These are phyloP conservation scores for Nebria brevicollis DNA, from an alignment of 2,888 invertebrate species.

Conservation along the genomic window DNA sequence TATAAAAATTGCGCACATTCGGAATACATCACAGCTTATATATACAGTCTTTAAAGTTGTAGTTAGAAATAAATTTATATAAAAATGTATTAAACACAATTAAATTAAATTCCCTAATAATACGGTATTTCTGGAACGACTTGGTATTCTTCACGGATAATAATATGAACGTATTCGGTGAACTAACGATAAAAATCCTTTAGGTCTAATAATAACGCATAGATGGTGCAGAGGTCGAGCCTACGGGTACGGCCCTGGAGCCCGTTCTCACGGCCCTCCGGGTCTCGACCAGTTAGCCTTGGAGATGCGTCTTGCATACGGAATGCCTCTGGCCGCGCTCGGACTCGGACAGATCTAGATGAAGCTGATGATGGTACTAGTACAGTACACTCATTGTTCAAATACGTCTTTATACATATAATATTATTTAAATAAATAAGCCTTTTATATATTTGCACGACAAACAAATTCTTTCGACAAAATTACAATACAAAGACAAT, in stretches of 20 bases:
- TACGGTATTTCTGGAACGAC: no score
- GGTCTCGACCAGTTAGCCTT: slow-evolving; percentile 20
- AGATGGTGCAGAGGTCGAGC: slow-evolving; percentile 14
- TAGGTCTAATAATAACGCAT: neutral
- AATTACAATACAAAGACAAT: no score
- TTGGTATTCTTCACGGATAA: slow-evolving; percentile 6
- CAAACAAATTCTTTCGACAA: no score
- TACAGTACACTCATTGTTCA: neutral
- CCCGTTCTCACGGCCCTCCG: slow-evolving; percentile 18
- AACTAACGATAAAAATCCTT: neutral
- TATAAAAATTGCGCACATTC: no score
- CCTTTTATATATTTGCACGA: no score
- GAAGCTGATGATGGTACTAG: slow-evolving; percentile 1
- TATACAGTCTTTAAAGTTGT: no score
- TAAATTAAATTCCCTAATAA: no score
- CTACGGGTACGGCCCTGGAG: slow-evolving; percentile 18
- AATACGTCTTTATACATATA: no score
- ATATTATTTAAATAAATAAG: no score
- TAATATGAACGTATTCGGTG: neutral
- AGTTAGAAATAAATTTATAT: no score
- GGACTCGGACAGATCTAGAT: slow-evolving; percentile 21
- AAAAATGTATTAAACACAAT: no score
- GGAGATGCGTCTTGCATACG: slow-evolving; percentile 12
- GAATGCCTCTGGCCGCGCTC: slow-evolving; percentile 13
- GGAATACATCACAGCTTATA: no score